phyloP scores from a whole-genome alignment of 2,797 vertebrate species.

The Falco columbarius region DNA sequence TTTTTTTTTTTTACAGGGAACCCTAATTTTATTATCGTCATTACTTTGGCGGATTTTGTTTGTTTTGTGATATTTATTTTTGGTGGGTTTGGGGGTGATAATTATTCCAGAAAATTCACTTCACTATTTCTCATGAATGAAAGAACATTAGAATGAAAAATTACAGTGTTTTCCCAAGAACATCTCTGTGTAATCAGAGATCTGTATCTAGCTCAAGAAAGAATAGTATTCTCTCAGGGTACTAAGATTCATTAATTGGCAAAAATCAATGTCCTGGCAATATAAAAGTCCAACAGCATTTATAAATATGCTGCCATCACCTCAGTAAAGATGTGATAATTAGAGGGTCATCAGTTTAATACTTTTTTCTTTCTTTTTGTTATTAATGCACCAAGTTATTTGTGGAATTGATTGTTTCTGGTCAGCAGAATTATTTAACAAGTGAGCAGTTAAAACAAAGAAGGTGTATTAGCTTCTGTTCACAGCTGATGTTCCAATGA shows the following conservation, averaged over 20 bases:
- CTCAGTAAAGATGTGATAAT: not conserved
- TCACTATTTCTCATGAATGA: not conserved
- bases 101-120: not conserved
- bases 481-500: not conserved
- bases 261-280: slow-evolving; percentile 4
- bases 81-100: not conserved
- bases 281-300: not conserved
- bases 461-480: not conserved
- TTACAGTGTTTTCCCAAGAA: not conserved
- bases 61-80: not conserved
- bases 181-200: not conserved
- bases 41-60: not conserved
- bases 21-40: not conserved
- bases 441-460: slow-evolving; percentile 21
- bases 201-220: not conserved
- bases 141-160: slow-evolving; percentile 1
- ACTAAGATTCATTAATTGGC: not conserved
- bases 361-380: slow-evolving; percentile 6
- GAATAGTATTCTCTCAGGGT: not conserved
- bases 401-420: not conserved
- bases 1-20: not conserved
- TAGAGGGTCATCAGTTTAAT: not conserved
- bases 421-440: not conserved
- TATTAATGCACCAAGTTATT: not conserved
- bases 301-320: not conserved